Base-by-base conservation (phyloP, 2,888 invertebrate genomes). In the Psococerastis gibbosa region DNA sequence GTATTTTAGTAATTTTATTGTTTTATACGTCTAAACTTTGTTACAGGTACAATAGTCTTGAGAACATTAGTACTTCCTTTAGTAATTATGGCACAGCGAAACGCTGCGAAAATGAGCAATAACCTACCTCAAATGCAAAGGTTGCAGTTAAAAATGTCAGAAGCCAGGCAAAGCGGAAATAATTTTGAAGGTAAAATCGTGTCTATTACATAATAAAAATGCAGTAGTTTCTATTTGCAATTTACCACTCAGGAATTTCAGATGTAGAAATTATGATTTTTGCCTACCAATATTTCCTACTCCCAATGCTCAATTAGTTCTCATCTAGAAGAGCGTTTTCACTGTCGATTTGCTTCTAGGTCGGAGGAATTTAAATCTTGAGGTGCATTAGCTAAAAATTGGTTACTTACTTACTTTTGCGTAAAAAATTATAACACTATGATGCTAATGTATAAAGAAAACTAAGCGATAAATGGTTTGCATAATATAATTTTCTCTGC, bases 91-190 rank as follows among this genome's bases (percentile, higher is more conserved):
- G 13, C 35, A 8, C 13, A 17, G 35, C 6, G 18, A 34, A 83
- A 83, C 60, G 70, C 78, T 1, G 82, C 83, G 0, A 69, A 71
- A 50, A 79, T 92, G 78, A 73, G 76, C 53, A 87, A 88, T 56
- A 67, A 83, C 57, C 64, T 89, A 65, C 92, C 94, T n/a, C 75
- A 83, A 60, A 67, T 95, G 56, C 80, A 83, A 57, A 59, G 71
- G 31, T 57, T 94, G 2, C 91, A 92, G 57, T 47, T 75, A 47
- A 83, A 84, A 64, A 78, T 95, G 73, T 74, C 80, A 1, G 79
- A 91, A 56, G 92, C 95, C 0, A 69, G 89, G 47, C 75, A 75
- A 55, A 66, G 70, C n/a, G 91, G 87, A 13, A 83, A 92, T 63
- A 69, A 75, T 22, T 56, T 85, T 2, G 81, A 85, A 57, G 64